These are phyloP conservation scores for Epinotia demarniana DNA, from an alignment of 2,888 invertebrate genomes.

Conservation along the genomic window DNA sequence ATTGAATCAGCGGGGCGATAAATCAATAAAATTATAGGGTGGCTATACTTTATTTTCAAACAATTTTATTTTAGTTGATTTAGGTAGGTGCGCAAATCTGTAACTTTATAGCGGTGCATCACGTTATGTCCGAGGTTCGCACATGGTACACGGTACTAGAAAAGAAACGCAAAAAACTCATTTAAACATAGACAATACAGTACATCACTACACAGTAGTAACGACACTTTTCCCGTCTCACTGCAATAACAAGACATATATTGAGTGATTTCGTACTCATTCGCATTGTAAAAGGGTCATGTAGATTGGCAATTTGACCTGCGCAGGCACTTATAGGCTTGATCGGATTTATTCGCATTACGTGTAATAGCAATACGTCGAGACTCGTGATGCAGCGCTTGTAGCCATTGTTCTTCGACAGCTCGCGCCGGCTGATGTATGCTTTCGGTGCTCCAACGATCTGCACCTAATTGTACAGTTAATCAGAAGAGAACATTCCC, in stretches of 20 bases:
- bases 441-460: constrained; percentile 32
- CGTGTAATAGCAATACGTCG: constrained; percentile 45
- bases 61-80: not conserved
- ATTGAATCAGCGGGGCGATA: not conserved
- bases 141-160: not conserved
- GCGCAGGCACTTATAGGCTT: constrained; percentile 38
- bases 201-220: constrained; percentile 10
- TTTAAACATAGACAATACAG: constrained; percentile 2
- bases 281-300: constrained; percentile 44
- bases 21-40: not conserved
- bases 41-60: not conserved
- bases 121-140: not conserved
- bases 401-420: constrained; percentile 40
- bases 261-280: constrained; percentile 39
- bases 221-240: constrained; percentile 9
- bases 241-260: constrained; percentile 31
- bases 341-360: constrained; percentile 46
- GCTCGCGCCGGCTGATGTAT: constrained; percentile 34
- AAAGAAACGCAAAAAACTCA: not conserved
- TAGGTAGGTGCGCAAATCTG: not conserved
- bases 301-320: constrained; percentile 44
- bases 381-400: constrained; percentile 31
- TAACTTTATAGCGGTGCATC: not conserved
- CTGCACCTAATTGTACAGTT: constrained; percentile 37
- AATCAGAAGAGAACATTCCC: constrained; percentile 10